Evolutionary conservation across 92 coral and sea anemone species (phyloP).

Genomic region (Epizoanthus scotinus): DNA sequence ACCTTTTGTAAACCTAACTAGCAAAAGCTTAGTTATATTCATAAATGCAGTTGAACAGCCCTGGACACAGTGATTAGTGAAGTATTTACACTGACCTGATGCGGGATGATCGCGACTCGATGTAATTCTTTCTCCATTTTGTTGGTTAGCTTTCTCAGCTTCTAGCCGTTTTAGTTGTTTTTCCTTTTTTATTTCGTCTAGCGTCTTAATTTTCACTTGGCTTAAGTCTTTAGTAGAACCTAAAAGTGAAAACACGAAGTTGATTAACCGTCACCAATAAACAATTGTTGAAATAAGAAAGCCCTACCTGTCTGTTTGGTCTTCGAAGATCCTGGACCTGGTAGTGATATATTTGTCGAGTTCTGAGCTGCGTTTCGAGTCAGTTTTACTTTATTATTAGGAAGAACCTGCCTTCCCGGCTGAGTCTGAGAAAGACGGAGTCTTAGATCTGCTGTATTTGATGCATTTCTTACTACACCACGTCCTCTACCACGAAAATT

Average conservation of each 20-base stretch:
- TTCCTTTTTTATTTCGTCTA: constrained; percentile 77
- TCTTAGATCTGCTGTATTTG: constrained; percentile 10
- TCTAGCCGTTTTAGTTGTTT: constrained; percentile 22
- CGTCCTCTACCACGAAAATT: not conserved
- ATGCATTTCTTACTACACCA: not conserved
- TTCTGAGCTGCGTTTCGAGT: not conserved
- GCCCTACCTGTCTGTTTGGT: not conserved
- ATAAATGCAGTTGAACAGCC: no score
- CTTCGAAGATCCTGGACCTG: no score
- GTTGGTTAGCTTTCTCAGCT: not conserved
- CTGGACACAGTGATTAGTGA: no score
- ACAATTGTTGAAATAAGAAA: not conserved
- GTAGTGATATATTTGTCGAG: no score
- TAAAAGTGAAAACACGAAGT: not conserved
- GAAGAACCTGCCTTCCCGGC: not conserved
- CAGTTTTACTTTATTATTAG: not conserved
- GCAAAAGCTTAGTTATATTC: no score
- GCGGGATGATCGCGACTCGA: not conserved
- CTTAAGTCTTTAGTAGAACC: constrained; percentile 11
- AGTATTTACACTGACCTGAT: not conserved
- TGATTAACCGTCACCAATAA: not conserved
- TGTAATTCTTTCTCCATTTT: constrained; percentile 4
- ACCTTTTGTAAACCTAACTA: no score
- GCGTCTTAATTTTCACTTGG: constrained; percentile 67
- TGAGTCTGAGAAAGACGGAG: constrained; percentile 4